A percentile compares a stretch with the other conserved stretches of the same genome.
Conservation (phyloP, 2,113 vertebrate species). For the Periophthalmus modestus region DNA sequence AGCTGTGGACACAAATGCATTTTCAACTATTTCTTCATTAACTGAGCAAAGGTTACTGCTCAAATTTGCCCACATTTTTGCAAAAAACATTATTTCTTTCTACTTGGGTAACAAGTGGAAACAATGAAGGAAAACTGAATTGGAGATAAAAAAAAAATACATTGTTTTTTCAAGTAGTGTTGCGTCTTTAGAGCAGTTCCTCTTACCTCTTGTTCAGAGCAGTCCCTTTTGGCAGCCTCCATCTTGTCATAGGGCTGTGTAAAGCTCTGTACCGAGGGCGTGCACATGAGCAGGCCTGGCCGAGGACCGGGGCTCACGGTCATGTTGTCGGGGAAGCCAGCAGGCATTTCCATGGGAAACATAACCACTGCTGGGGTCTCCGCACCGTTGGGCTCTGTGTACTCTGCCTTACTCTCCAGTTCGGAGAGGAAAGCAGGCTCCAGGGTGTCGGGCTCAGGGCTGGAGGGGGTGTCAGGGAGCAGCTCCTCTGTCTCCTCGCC, state of each 20-base stretch:
- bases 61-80: neutral
- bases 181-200: too few relatives aligned
- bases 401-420: conserved; percentile 60
- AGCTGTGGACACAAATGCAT: conserved; percentile 35
- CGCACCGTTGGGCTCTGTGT: conserved; percentile 66
- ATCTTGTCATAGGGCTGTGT: conserved; percentile 56
- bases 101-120: too few relatives aligned
- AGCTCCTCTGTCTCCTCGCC: conserved; percentile 32
- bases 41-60: too few relatives aligned
- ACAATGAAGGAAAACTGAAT: too few relatives aligned
- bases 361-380: conserved; percentile 79
- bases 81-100: neutral
- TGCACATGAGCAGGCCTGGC: conserved; percentile 61
- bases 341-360: conserved; percentile 97
- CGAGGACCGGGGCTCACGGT: conserved; percentile 73
- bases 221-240: conserved; percentile 65
- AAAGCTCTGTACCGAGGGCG: conserved; percentile 51
- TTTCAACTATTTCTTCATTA: too few relatives aligned
- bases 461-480: conserved; percentile 42
- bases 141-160: too few relatives aligned
- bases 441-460: conserved; percentile 64
- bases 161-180: too few relatives aligned
- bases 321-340: conserved; percentile 80
- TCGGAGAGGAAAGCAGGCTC: conserved; percentile 61
- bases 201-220: conserved; percentile 65